phyloP scores from a whole-genome alignment of 2,888 invertebrate species.

The Coecobrya sp. region DNA sequence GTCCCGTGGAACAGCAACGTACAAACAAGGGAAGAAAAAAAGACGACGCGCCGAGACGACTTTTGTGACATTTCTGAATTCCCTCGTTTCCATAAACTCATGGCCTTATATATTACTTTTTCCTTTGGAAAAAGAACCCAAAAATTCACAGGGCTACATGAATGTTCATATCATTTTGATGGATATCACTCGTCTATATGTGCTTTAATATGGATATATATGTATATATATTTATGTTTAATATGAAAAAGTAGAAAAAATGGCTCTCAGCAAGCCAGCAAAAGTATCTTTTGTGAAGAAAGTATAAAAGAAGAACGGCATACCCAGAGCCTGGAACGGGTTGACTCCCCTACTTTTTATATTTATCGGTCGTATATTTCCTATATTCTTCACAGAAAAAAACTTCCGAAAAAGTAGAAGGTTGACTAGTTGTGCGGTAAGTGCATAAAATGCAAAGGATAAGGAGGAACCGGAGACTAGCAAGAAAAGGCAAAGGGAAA shows the following conservation, averaged over 20 bases:
- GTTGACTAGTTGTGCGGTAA: constrained; percentile 72
- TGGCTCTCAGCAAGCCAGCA: constrained; percentile 60
- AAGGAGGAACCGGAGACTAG: constrained; percentile 49
- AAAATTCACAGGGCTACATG: not conserved
- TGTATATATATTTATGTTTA: constrained; percentile 27
- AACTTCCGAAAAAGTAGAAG: constrained; percentile 57
- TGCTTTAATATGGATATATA: too few relatives aligned
- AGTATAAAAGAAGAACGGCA: constrained; percentile 29
- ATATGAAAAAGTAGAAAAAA: constrained; percentile 40
- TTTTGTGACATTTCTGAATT: constrained; percentile 82
- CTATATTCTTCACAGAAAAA: constrained; percentile 23
- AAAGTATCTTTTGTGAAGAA: constrained; percentile 36
- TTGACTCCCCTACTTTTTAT: constrained; percentile 56
- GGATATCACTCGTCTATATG: too few relatives aligned
- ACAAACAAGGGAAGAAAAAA: constrained; percentile 72
- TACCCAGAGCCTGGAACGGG: constrained; percentile 71
- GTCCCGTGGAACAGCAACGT: constrained; percentile 74
- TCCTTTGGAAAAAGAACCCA: constrained; percentile 19
- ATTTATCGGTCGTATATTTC: constrained; percentile 11
- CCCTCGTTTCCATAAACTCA: constrained; percentile 82
- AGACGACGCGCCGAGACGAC: constrained; percentile 71
- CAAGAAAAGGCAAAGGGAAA: constrained; percentile 49
- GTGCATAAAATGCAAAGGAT: constrained; percentile 66
- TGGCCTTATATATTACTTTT: constrained; percentile 47
- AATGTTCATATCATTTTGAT: not conserved